phyloP scores from a whole-genome alignment of 2,797 vertebrate species.

The Anabas testudineus region DNA sequence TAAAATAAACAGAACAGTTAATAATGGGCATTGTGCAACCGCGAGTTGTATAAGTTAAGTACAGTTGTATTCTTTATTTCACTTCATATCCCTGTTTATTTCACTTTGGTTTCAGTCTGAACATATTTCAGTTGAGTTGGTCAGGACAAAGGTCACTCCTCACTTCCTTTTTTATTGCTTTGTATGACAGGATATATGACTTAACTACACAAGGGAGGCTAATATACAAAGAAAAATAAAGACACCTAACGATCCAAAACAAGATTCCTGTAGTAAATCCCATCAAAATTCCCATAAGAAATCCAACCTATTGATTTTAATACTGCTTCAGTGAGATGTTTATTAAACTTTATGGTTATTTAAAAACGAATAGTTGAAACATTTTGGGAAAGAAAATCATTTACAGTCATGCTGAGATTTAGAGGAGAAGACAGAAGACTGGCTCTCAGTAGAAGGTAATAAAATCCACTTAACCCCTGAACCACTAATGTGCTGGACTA shows the following conservation, averaged over 20 bases:
- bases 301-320: not conserved
- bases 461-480: not conserved
- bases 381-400: not conserved
- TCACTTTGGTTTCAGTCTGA: slow-evolving; percentile 20
- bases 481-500: not conserved
- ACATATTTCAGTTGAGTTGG: slow-evolving; percentile 10
- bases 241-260: not conserved
- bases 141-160: slow-evolving; percentile 53
- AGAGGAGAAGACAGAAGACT: not conserved
- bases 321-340: not conserved
- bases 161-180: slow-evolving; percentile 43
- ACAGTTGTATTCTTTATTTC: slow-evolving; percentile 7
- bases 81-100: slow-evolving; percentile 47
- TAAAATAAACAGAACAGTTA: slow-evolving; percentile 47
- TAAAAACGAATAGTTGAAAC: not conserved
- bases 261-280: not conserved
- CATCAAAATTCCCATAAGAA: not conserved
- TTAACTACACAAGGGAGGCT: slow-evolving; percentile 5
- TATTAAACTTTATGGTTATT: not conserved
- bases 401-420: not conserved
- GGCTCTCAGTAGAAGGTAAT: not conserved
- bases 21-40: slow-evolving; percentile 13
- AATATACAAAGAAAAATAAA: slow-evolving; percentile 27
- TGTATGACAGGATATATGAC: slow-evolving; percentile 15
- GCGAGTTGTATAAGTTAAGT: slow-evolving; percentile 18